Percentiles rank a stretch among this genome's conserved stretches.
phyloP scores from a whole-genome alignment of 2,797 vertebrate species.

The Balearica regulorum region DNA sequence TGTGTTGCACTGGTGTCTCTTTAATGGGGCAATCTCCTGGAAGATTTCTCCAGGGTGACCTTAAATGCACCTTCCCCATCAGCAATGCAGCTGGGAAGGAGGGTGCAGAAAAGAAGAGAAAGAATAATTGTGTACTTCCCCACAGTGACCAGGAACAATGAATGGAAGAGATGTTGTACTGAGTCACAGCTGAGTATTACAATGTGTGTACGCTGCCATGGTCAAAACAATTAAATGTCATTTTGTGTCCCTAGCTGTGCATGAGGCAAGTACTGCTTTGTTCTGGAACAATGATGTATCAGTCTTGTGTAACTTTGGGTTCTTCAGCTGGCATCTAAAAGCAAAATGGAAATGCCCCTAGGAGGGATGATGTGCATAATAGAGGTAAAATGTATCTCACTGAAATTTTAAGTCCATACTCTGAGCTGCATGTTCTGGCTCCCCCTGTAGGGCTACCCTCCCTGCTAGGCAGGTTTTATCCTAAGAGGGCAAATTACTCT shows the following conservation, averaged over 20 bases:
- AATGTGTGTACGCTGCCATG: conserved; percentile 54
- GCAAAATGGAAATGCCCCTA: conserved; percentile 32
- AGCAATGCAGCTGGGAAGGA: conserved; percentile 22
- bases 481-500: background rate
- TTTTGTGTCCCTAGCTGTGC: conserved; percentile 55
- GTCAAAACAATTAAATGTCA: conserved; percentile 66
- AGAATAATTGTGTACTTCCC: conserved; percentile 55
- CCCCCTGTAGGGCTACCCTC: background rate
- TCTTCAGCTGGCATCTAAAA: conserved; percentile 50
- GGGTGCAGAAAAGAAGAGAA: conserved; percentile 25
- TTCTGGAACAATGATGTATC: conserved; percentile 63
- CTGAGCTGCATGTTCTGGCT: background rate
- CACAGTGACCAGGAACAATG: conserved; percentile 59
- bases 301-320: conserved; percentile 53
- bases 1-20: background rate
- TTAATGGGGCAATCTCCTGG: background rate
- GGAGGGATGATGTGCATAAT: conserved; percentile 30
- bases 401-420: background rate
- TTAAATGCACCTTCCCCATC: conserved; percentile 53
- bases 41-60: conserved; percentile 32
- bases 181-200: conserved; percentile 59
- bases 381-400: conserved; percentile 31
- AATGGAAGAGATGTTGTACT: conserved; percentile 57
- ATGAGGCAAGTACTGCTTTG: conserved; percentile 58
- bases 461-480: background rate